phyloP scores from a whole-genome alignment of 2,888 invertebrate genomes.

The Pristionchus fissidentatus region DNA sequence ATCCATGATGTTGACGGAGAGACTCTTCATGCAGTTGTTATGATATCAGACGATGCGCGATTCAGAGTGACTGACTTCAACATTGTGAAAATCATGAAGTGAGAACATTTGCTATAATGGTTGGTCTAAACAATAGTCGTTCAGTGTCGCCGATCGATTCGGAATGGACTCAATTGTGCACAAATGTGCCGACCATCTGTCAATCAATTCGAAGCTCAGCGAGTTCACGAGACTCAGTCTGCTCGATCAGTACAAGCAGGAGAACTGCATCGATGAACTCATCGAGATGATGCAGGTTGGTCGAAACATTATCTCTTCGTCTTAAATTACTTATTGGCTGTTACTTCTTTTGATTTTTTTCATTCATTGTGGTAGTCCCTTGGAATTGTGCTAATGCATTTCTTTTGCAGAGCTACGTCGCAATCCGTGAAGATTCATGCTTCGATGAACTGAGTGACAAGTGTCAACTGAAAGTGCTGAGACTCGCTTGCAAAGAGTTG shows the following conservation, averaged over 20 bases:
- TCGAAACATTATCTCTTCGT: too few relatives aligned
- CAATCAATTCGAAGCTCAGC: neutral
- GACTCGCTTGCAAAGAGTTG: neutral
- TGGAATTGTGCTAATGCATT: neutral
- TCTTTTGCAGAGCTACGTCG: neutral
- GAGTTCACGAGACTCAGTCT: neutral
- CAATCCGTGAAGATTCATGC: neutral
- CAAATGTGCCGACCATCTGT: neutral
- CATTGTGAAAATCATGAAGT: neutral
- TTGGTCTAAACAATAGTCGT: neutral
- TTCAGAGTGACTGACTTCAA: slow-evolving; percentile 17
- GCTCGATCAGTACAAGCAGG: neutral
- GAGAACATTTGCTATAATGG: neutral
- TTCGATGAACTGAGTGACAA: slow-evolving; percentile 4
- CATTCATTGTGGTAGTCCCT: neutral
- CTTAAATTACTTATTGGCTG: too few relatives aligned
- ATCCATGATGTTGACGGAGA: neutral
- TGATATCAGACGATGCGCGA: neutral
- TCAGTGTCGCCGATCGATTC: slow-evolving; percentile 3
- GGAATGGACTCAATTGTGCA: neutral
- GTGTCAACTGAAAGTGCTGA: neutral
- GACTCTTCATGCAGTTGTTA: neutral
- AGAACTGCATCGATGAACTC: slow-evolving; percentile 13
- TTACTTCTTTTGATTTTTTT: too few relatives aligned
- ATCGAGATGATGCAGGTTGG: neutral